Evolutionary conservation across 2,113 vertebrate genomes (phyloP).

Genomic region (Periophthalmodon schlosseri): DNA sequence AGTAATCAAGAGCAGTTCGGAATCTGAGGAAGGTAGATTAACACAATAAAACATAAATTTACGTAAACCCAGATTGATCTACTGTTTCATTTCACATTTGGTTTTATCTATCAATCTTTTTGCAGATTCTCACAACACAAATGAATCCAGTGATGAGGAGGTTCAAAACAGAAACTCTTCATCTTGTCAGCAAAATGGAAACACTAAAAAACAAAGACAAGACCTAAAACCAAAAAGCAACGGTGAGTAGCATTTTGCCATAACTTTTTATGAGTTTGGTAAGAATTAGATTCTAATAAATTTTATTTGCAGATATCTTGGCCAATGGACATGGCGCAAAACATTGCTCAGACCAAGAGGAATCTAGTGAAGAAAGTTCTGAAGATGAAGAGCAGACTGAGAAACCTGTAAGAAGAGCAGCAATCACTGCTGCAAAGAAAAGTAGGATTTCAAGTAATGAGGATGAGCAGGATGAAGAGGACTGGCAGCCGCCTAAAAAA

Average conservation of each 20-base stretch:
- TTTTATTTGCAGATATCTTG: constrained; percentile 49
- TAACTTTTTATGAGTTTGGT: background rate
- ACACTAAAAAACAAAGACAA: constrained; percentile 27
- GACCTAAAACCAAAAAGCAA: constrained; percentile 42
- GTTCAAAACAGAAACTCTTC: constrained; percentile 47
- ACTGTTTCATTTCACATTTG: background rate
- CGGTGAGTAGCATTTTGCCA: background rate
- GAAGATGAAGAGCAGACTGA: constrained; percentile 38
- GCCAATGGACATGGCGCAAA: constrained; percentile 71
- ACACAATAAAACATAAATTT: background rate
- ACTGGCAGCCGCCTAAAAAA: constrained; percentile 67
- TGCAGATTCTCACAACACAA: constrained; percentile 58
- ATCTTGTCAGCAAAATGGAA: constrained; percentile 55
- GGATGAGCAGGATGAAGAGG: constrained; percentile 46
- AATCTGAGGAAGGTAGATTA: constrained; percentile 59
- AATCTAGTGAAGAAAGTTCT: constrained; percentile 51
- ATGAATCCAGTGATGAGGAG: constrained; percentile 62
- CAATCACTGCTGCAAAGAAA: constrained; percentile 43
- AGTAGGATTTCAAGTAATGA: constrained; percentile 68
- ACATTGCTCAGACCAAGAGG: constrained; percentile 55
- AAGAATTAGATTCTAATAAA: background rate
- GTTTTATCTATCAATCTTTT: background rate
- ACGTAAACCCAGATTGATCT: background rate
- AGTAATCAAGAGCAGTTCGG: constrained; percentile 77
- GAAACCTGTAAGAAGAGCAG: constrained; percentile 53